Conservation (phyloP, 2,888 invertebrate genomes). For the Patella caerulea region DNA sequence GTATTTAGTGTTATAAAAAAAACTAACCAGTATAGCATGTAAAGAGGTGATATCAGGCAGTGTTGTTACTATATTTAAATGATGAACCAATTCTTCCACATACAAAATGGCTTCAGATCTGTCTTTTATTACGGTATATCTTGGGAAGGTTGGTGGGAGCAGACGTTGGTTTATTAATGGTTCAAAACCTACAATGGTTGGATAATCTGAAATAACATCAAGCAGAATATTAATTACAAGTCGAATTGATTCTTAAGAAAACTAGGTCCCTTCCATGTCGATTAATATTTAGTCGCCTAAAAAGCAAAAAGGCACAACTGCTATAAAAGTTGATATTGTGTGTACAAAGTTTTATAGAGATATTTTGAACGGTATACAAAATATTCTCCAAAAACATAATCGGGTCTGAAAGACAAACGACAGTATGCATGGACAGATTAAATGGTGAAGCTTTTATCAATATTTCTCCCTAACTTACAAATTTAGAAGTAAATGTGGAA, state of each 20-base stretch:
- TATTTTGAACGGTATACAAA: too few relatives aligned
- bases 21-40: conserved; percentile 63
- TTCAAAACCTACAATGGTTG: conserved; percentile 85
- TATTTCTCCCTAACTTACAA: too few relatives aligned
- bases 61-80: conserved; percentile 70
- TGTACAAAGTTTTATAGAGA: too few relatives aligned
- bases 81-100: conserved; percentile 85
- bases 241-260: too few relatives aligned
- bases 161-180: conserved; percentile 95
- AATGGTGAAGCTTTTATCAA: too few relatives aligned
- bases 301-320: too few relatives aligned
- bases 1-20: neutral
- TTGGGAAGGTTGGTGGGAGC: conserved; percentile 97
- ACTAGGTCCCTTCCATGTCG: too few relatives aligned
- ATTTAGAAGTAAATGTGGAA: too few relatives aligned
- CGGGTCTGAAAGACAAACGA: too few relatives aligned
- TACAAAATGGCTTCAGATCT: conserved; percentile 83
- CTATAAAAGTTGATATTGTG: too few relatives aligned
- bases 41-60: conserved; percentile 62
- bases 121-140: conserved; percentile 86
- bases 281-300: neutral
- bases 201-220: conserved; percentile 53
- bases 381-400: too few relatives aligned
- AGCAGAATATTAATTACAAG: conserved; percentile 11
- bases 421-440: too few relatives aligned